Percentiles rank a stretch among this genome's conserved stretches.
These are phyloP conservation scores for Meriones unguiculatus DNA, from an alignment of 2,113 vertebrate species.

Conservation along the genomic window DNA sequence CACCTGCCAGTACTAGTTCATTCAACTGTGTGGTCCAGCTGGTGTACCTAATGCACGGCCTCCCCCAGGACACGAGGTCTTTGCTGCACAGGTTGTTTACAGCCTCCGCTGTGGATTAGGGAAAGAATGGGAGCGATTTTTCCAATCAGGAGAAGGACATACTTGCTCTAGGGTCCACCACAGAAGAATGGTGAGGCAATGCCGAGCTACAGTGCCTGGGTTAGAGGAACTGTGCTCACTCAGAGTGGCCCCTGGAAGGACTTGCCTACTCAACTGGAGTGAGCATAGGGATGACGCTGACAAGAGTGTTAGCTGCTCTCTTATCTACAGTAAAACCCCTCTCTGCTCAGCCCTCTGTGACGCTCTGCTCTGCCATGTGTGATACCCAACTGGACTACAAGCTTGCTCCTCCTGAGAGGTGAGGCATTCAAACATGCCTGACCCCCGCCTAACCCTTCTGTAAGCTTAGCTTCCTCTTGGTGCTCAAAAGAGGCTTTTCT, in stretches of 20 bases:
- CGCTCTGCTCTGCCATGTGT: neutral
- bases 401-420: neutral
- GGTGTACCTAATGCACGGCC: conserved; percentile 63
- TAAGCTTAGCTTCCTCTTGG: conserved; percentile 27
- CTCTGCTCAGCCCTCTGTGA: neutral
- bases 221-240: neutral
- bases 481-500: conserved; percentile 51
- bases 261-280: too few species aligned
- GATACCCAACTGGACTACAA: neutral
- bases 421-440: neutral
- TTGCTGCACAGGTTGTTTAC: conserved; percentile 75
- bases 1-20: neutral
- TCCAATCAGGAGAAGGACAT: conserved; percentile 65
- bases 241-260: neutral
- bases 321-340: neutral
- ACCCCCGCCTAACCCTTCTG: neutral
- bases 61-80: conserved; percentile 70
- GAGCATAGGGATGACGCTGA: neutral
- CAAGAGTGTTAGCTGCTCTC: neutral
- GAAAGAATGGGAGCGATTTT: conserved; percentile 82
- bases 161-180: conserved; percentile 35
- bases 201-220: neutral
- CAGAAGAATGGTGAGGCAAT: neutral
- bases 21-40: neutral
- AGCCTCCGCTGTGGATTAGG: conserved; percentile 72